phyloP scores from a whole-genome alignment of 2,888 invertebrate genomes.

The Drosophila mercatorum region DNA sequence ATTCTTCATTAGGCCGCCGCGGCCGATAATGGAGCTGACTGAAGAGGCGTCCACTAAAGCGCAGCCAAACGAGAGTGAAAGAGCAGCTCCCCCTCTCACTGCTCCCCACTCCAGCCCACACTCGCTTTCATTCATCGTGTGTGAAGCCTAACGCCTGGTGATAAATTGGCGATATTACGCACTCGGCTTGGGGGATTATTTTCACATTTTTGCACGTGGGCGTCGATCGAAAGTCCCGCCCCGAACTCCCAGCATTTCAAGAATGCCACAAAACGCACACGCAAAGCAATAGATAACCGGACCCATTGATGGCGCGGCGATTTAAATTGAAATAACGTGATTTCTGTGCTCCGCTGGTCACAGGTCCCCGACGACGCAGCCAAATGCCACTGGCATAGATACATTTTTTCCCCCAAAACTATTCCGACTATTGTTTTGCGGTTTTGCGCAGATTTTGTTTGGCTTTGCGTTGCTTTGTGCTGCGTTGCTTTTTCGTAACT shows the following conservation, averaged over 20 bases:
- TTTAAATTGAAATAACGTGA: slow-evolving; percentile 81
- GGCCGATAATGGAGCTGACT: slow-evolving; percentile 64
- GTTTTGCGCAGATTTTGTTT: slow-evolving; percentile 70
- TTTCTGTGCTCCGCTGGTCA: slow-evolving; percentile 74
- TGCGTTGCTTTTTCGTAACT: neutral
- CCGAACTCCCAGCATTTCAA: slow-evolving; percentile 42
- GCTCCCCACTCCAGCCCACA: slow-evolving; percentile 45
- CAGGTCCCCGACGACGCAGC: slow-evolving; percentile 27
- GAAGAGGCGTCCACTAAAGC: slow-evolving; percentile 45
- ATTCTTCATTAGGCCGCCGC: slow-evolving; percentile 78
- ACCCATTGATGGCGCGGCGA: slow-evolving; percentile 53
- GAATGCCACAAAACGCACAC: slow-evolving; percentile 64
- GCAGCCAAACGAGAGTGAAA: slow-evolving; percentile 48
- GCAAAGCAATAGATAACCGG: slow-evolving; percentile 34
- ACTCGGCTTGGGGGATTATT: slow-evolving; percentile 59
- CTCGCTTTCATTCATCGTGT: slow-evolving; percentile 36
- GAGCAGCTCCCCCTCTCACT: neutral
- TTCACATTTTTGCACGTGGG: slow-evolving; percentile 70
- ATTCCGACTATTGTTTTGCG: slow-evolving; percentile 70
- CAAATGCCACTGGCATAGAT: slow-evolving; percentile 59
- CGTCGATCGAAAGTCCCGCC: slow-evolving; percentile 45
- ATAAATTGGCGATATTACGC: slow-evolving; percentile 80
- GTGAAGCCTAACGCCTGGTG: slow-evolving; percentile 56
- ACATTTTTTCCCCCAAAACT: slow-evolving; percentile 50
- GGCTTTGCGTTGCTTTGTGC: slow-evolving; percentile 24